Conservation (phyloP, 2,888 invertebrate species). For the Hyles lineata region DNA sequence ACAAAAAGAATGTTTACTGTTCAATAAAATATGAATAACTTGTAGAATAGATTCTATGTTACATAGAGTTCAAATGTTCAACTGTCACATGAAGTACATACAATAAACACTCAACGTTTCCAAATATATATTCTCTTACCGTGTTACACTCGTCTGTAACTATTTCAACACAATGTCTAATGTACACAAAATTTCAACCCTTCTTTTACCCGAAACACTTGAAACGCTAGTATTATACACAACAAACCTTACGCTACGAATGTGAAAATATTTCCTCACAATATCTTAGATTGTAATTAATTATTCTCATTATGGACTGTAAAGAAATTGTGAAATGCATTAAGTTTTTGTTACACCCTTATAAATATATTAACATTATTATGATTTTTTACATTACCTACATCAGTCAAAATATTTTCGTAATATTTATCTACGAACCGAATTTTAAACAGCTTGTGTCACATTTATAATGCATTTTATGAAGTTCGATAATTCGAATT, state of each 20-base stretch:
- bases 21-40: constrained; percentile 71
- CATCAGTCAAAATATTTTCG: constrained; percentile 83
- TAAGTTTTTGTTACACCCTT: constrained; percentile 81
- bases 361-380: constrained; percentile 82
- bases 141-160: constrained; percentile 77
- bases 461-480: constrained; percentile 8
- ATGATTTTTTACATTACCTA: constrained; percentile 72
- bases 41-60: constrained; percentile 67
- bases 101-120: constrained; percentile 82
- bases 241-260: constrained; percentile 81
- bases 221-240: constrained; percentile 80
- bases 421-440: constrained; percentile 68
- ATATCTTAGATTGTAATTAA: constrained; percentile 74
- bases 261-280: constrained; percentile 83
- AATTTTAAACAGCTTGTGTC: constrained; percentile 47
- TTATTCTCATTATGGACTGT: constrained; percentile 79
- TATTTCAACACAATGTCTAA: constrained; percentile 80
- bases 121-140: constrained; percentile 83
- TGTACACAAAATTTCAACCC: constrained; percentile 78
- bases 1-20: constrained; percentile 66
- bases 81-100: constrained; percentile 76
- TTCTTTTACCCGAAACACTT: constrained; percentile 76
- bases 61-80: constrained; percentile 74
- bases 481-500: constrained; percentile 25
- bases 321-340: constrained; percentile 84